Percentiles rank a stretch among this genome's conserved stretches.
Evolutionary conservation across 2,113 vertebrate species (phyloP).

Genomic region (Chaetops frenatus): DNA sequence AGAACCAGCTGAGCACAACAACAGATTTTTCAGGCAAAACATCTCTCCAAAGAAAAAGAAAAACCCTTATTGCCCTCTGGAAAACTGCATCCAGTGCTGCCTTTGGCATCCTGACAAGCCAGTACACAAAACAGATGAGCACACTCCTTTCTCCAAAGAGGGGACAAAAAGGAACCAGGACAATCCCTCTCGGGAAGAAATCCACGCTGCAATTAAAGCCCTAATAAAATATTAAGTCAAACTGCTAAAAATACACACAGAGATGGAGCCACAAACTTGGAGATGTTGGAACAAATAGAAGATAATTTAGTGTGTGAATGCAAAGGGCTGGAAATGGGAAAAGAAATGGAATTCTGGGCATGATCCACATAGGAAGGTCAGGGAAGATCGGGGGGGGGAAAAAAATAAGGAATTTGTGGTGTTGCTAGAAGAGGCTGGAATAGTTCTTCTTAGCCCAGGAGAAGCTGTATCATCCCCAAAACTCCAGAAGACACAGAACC

Average conservation of each 20-base stretch:
- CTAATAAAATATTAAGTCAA: neutral
- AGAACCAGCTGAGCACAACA: neutral
- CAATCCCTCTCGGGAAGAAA: neutral
- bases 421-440: neutral
- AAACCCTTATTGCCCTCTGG: neutral
- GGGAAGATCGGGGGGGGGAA: accelerated
- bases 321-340: neutral
- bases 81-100: neutral
- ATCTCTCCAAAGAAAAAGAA: neutral
- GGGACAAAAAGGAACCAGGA: neutral
- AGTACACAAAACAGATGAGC: neutral
- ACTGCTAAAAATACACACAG: neutral
- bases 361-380: neutral
- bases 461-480: neutral
- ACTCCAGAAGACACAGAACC: neutral
- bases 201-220: neutral
- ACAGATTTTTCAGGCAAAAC: neutral
- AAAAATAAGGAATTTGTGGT: neutral
- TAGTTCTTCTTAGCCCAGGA: neutral
- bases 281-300: neutral
- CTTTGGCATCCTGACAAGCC: neutral
- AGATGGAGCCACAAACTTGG: neutral
- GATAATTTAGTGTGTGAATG: neutral
- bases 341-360: neutral
- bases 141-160: neutral